Evolutionary conservation across 1,140 invertebrate species (phyloP), one percentile per base, ranked within the genome.

Genomic region (Sinonovacula constricta): DNA sequence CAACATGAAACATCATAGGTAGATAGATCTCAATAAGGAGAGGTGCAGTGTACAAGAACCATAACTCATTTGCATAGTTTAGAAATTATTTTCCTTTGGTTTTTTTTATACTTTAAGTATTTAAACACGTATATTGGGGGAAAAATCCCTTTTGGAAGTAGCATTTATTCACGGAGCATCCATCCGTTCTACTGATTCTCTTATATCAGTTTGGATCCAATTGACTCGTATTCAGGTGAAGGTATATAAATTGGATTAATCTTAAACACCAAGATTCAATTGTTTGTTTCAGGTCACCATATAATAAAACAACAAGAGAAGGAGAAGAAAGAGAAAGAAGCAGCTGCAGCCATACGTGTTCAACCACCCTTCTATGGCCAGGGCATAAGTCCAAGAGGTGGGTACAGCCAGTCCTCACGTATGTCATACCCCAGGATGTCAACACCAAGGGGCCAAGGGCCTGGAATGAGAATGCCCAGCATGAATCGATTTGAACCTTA

Each of bases 261-360:
- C n/a, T n/a, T n/a, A n/a, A n/a, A n/a, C n/a, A n/a, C n/a, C n/a
- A n/a, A n/a, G n/a, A n/a, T n/a, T n/a, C n/a, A n/a, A n/a, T n/a
- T n/a, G n/a, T n/a, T n/a, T n/a, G 1, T 59, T 70, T 33, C 53
- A 71, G 69, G 57, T 5, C 69, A 71, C 49, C 69, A 71, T 22
- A 60, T 28, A 49, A 71, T 60, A 36, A 59, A 71, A 60, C 56
- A 71, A 33, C 51, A 71, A 49, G 53, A 71, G 49, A 53, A 71
- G n/a, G 57, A 26, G 10, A 53, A 53, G 67, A 39, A 67, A 22
- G 39, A 67, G 22, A 67, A 49, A n/a, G n/a, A 51, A 34, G 39
- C 49, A 24, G 39, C 7, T 7, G 7, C 7, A 10, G 49, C 2
- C 36, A 49, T 36, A 31, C 51, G 2, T 10, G 0, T 1, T 7